These are phyloP conservation scores for Caenorhabditis briggsae DNA, from an alignment of 1,140 invertebrate genomes.

Conservation along the genomic window DNA sequence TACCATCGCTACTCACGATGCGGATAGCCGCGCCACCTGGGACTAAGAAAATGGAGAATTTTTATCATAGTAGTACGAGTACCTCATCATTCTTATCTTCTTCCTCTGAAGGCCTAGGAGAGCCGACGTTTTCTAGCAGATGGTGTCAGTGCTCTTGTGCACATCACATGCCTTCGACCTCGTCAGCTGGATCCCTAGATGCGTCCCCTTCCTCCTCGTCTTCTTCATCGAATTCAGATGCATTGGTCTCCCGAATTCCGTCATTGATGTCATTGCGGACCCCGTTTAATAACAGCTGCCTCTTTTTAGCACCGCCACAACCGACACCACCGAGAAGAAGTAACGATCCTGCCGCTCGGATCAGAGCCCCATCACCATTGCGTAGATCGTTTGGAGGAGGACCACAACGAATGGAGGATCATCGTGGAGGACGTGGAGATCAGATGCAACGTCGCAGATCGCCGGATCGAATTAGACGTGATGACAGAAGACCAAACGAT, in stretches of 20 bases:
- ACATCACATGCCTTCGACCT: constrained; percentile 33
- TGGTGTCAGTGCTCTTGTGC: constrained; percentile 53
- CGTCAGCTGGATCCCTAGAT: constrained; percentile 43
- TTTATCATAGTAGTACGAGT: constrained; percentile 36
- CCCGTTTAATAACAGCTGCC: constrained; percentile 45
- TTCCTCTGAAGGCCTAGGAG: constrained; percentile 32
- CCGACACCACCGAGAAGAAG: constrained; percentile 17
- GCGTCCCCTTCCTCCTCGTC: constrained; percentile 20
- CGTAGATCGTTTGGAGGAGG: background rate
- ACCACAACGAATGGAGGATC: background rate
- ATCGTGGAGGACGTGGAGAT: constrained; percentile 29
- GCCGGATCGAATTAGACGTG: background rate
- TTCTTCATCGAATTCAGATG: constrained; percentile 34
- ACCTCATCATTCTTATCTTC: background rate
- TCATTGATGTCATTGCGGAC: constrained; percentile 50
- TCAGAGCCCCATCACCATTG: constrained; percentile 15
- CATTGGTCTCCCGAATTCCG: constrained; percentile 33
- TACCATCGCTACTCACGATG: constrained; percentile 47
- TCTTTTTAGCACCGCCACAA: constrained; percentile 40
- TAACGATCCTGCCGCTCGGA: background rate
- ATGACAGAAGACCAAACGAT: background rate
- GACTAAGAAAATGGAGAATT: constrained; percentile 42
- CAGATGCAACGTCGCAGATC: background rate
- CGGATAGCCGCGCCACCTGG: constrained; percentile 44
- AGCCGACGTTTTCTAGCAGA: constrained; percentile 46